phyloP scores from a whole-genome alignment of 2,888 invertebrate species.

The Eristalis pertinax region DNA sequence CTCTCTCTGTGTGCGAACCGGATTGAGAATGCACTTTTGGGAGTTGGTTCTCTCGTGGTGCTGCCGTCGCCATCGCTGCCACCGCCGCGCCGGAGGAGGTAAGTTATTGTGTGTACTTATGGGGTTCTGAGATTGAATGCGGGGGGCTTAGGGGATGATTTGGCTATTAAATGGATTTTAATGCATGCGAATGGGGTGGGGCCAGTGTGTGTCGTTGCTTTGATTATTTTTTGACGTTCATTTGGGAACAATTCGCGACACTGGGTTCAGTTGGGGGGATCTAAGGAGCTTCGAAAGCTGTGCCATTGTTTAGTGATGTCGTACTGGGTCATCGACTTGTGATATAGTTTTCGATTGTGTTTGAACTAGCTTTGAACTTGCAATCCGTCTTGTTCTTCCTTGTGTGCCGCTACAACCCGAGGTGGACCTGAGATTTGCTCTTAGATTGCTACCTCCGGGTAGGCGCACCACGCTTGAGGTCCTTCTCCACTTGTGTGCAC shows the following conservation, averaged over 20 bases:
- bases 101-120: slow-evolving; percentile 56
- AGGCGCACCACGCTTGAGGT: not conserved
- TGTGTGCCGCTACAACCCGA: not conserved
- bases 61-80: not conserved
- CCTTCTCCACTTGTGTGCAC: too few relatives aligned
- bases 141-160: slow-evolving; percentile 12
- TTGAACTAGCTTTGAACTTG: too few relatives aligned
- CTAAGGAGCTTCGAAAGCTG: too few relatives aligned
- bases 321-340: too few relatives aligned
- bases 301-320: too few relatives aligned
- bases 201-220: not conserved
- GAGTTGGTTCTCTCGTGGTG: slow-evolving; percentile 26
- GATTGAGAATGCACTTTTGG: slow-evolving; percentile 59
- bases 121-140: slow-evolving; percentile 40
- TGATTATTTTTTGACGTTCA: not conserved
- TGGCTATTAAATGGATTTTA: slow-evolving; percentile 34
- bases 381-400: too few relatives aligned
- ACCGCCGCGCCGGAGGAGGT: slow-evolving; percentile 6
- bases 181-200: not conserved
- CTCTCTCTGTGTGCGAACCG: slow-evolving; percentile 3
- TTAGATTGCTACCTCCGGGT: not conserved
- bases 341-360: too few relatives aligned
- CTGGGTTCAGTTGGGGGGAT: too few relatives aligned
- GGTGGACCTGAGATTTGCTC: too few relatives aligned
- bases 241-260: too few relatives aligned